Evolutionary conservation across 2,888 invertebrate species (phyloP).

Genomic region (Acrobasis repandana): DNA sequence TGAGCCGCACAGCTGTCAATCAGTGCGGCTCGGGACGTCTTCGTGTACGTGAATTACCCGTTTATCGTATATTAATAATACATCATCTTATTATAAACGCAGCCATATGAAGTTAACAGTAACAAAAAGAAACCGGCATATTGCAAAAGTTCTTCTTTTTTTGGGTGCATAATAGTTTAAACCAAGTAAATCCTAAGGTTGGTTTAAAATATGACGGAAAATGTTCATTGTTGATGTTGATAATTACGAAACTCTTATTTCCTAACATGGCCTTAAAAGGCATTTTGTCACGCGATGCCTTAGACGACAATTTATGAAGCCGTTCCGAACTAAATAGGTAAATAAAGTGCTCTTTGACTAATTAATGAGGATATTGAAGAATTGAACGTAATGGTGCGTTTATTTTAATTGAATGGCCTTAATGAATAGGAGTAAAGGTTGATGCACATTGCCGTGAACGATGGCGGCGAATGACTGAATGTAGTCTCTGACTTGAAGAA

Average conservation of each 20-base stretch:
- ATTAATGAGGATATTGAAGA: slow-evolving; percentile 58
- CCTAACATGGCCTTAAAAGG: slow-evolving; percentile 13
- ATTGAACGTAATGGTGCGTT: slow-evolving; percentile 50
- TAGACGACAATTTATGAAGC: slow-evolving; percentile 34
- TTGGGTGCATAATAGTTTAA: not conserved
- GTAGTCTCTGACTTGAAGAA: not conserved
- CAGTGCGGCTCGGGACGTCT: too few species aligned
- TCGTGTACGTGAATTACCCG: too few species aligned
- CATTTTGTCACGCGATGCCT: slow-evolving; percentile 14
- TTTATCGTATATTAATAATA: too few species aligned
- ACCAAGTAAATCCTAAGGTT: too few species aligned
- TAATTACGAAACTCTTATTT: not conserved
- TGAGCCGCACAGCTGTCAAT: too few species aligned
- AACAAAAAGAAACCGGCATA: too few species aligned
- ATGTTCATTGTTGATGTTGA: not conserved
- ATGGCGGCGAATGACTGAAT: slow-evolving; percentile 29
- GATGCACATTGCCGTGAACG: slow-evolving; percentile 35
- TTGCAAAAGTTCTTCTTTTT: too few species aligned
- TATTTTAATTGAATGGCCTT: slow-evolving; percentile 47
- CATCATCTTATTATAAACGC: too few species aligned
- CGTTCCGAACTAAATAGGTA: slow-evolving; percentile 37
- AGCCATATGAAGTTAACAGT: too few species aligned
- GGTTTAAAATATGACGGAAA: not conserved
- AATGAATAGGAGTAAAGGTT: slow-evolving; percentile 39
- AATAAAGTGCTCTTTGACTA: slow-evolving; percentile 58